A percentile compares a stretch with the other conserved stretches of the same genome.
phyloP scores from a whole-genome alignment of 1,140 invertebrate genomes.

The Brachionus paranguensis region DNA sequence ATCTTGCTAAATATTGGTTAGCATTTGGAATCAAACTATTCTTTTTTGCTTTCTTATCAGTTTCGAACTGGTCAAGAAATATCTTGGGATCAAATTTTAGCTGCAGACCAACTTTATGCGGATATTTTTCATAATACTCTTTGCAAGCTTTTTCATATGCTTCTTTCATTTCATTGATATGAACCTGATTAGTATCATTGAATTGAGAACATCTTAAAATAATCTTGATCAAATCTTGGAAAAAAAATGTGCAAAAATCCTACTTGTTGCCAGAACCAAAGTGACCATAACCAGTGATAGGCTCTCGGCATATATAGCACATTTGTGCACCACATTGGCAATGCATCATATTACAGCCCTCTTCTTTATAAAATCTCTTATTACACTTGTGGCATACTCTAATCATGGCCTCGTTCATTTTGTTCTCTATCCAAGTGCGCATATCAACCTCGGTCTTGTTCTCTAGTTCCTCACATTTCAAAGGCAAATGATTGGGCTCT shows the following conservation, averaged over 20 bases:
- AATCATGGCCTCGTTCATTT: conserved; percentile 64
- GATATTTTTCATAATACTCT: conserved; percentile 47
- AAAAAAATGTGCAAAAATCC: not conserved
- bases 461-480: conserved; percentile 62
- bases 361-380: conserved; percentile 61
- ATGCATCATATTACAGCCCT: conserved; percentile 68
- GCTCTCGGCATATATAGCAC: conserved; percentile 65
- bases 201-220: conserved; percentile 49
- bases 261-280: conserved; percentile 53
- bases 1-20: no score
- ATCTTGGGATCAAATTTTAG: conserved; percentile 47
- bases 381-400: conserved; percentile 62
- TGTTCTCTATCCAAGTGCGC: conserved; percentile 62
- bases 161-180: conserved; percentile 53
- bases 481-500: conserved; percentile 63
- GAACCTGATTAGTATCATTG: conserved; percentile 49
- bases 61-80: conserved; percentile 41
- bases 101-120: conserved; percentile 44
- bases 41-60: not conserved
- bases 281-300: conserved; percentile 61
- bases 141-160: conserved; percentile 52
- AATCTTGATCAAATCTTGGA: not conserved
- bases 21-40: no score
- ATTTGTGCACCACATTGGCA: conserved; percentile 65
- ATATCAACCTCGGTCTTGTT: conserved; percentile 59